Conservation (phyloP, 2,888 invertebrate genomes). For the Dusona sp. region DNA sequence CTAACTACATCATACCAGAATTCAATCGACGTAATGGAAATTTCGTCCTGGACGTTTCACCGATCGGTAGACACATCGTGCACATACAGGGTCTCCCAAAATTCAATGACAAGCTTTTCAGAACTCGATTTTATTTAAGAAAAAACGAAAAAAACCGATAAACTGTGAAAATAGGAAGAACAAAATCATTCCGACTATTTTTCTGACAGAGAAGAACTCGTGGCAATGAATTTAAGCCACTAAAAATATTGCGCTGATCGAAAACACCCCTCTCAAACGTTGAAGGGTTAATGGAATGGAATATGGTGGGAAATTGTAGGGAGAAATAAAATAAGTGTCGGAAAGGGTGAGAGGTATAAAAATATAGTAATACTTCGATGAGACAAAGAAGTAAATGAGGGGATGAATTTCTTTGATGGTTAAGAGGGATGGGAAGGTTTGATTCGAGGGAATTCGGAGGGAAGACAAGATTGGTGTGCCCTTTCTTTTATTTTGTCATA, state of each 20-base stretch:
- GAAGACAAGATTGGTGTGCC: not conserved
- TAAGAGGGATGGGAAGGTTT: not conserved
- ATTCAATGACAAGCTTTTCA: not conserved
- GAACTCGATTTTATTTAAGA: not conserved
- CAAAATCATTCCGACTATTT: not conserved
- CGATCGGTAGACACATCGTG: not conserved
- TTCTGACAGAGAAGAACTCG: not conserved
- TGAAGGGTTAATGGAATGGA: conserved; percentile 21
- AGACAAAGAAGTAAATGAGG: not conserved
- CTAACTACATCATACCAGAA: conserved; percentile 29
- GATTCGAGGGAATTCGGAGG: not conserved
- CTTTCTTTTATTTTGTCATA: conserved; percentile 11
- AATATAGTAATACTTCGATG: not conserved
- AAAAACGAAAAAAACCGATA: not conserved
- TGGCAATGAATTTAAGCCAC: not conserved
- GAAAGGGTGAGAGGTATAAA: not conserved
- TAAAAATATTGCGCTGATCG: not conserved
- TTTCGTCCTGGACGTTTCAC: conserved; percentile 14
- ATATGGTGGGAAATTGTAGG: conserved; percentile 1
- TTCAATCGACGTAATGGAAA: conserved; percentile 57
- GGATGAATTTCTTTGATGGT: not conserved
- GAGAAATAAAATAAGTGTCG: not conserved
- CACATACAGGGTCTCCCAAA: not conserved
- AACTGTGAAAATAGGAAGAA: not conserved
- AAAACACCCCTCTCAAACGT: not conserved